A percentile compares a stretch with the other conserved stretches of the same genome.
Evolutionary conservation across 2,113 vertebrate genomes (phyloP).

Genomic region (Lanius ludovicianus): DNA sequence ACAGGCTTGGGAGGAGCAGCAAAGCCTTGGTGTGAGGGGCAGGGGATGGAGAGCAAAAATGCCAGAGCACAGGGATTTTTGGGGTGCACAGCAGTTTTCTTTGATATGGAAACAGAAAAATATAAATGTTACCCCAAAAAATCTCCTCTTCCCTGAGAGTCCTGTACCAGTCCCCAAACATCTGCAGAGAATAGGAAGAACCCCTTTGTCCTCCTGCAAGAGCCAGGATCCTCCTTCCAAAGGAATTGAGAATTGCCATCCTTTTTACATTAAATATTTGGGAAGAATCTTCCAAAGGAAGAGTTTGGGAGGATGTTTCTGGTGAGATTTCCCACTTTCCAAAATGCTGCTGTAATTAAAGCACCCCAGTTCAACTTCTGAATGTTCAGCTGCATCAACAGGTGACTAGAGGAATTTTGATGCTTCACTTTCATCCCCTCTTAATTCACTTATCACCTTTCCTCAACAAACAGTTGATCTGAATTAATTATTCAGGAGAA

Average conservation of each 20-base stretch:
- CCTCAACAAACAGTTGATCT: background rate
- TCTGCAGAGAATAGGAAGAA: background rate
- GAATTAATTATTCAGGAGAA: background rate
- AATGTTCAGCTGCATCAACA: background rate
- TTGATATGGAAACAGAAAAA: background rate
- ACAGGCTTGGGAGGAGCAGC: background rate
- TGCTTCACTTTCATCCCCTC: background rate
- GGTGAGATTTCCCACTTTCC: background rate
- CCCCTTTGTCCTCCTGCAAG: background rate
- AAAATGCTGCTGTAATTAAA: background rate
- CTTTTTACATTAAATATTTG: background rate
- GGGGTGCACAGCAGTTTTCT: background rate
- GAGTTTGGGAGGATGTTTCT: background rate
- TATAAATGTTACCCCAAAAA: background rate
- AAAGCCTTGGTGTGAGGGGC: background rate
- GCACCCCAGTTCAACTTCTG: background rate
- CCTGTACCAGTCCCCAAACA: no score
- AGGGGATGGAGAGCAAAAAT: background rate
- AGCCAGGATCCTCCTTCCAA: background rate
- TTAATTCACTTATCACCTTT: background rate
- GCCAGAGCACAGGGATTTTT: rapidly evolving
- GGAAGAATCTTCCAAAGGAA: background rate
- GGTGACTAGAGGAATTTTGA: background rate
- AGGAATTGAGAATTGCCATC: background rate
- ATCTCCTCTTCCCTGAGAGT: background rate